Evolutionary conservation across 1,140 invertebrate genomes (phyloP), one percentile per base, ranked within the genome.

Genomic region (Euwallacea similis): DNA sequence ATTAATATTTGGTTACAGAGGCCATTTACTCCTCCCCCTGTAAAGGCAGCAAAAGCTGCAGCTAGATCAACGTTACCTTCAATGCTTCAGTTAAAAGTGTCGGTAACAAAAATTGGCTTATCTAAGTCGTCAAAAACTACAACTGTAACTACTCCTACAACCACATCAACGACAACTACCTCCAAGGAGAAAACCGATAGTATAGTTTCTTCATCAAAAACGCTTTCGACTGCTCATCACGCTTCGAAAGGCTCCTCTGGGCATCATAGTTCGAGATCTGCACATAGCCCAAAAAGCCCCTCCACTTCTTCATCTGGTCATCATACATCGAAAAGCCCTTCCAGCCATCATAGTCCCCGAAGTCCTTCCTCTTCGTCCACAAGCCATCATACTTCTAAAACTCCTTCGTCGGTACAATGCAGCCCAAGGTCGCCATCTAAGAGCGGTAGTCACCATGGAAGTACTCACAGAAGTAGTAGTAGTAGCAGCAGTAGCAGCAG

Each of bases 1-100:
- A 64, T 50, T 3, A 61, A 43, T 69, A n/a, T 66, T 46, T 59
- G 56, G 16, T 74, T 74, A 46, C 66, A 75, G 74, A 75, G 69
- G 71, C 67, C 74, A 6, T 65, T 47, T 53, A 62, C 71, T 54
- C 69, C 74, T 42, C 69, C 74, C 0, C 65, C 68, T 10, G 55
- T 58, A 56, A 56, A 46, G 62, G 33, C 66, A 43, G 13, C 56
- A 21, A 15, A 11, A 13, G 7, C 43, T 64, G 11, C 66, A 10
- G 8, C 66, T 7, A 42, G 11, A 11, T 33, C 10, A 44, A 55
- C 50, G 7, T 53, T 55, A 13, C n/a, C 60, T 41, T 60, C 69
- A 42, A 44, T 58, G 53, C 16, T 47, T 43, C 61, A 70, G 53
- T 60, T 60, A 33, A 72, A 75, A 67, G 53, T 71, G 13, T 64